phyloP scores from a whole-genome alignment of 1,140 invertebrate species.

The Charaxes varanes region DNA sequence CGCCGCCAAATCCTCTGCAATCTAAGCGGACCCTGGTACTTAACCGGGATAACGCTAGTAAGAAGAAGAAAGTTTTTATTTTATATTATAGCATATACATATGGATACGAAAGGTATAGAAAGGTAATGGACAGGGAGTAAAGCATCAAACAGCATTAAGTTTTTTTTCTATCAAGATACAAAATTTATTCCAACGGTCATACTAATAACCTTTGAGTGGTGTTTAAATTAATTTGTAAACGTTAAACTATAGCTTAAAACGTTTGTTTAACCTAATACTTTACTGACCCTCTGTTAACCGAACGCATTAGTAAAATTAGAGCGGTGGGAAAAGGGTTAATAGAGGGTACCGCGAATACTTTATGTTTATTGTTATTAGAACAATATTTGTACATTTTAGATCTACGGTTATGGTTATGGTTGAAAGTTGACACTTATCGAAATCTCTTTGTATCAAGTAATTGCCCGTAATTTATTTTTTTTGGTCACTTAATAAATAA shows the following conservation, averaged over 20 bases:
- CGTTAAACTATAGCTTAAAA: slow-evolving; percentile 48
- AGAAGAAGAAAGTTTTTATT: too few relatives aligned
- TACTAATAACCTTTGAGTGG: slow-evolving; percentile 7
- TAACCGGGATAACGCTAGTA: too few relatives aligned
- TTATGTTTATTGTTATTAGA: slow-evolving; percentile 73
- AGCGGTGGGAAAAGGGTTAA: slow-evolving; percentile 71
- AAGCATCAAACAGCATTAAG: too few relatives aligned
- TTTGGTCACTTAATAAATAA: neutral
- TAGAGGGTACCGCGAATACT: slow-evolving; percentile 39
- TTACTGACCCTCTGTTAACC: slow-evolving; percentile 47
- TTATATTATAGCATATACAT: too few relatives aligned
- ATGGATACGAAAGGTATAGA: too few relatives aligned
- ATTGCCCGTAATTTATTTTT: slow-evolving; percentile 8
- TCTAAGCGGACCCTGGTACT: too few relatives aligned
- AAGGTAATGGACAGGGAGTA: too few relatives aligned
- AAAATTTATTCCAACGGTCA: slow-evolving; percentile 3
- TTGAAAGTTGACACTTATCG: slow-evolving; percentile 21
- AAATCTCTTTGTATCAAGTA: slow-evolving; percentile 7
- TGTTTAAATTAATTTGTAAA: slow-evolving; percentile 55
- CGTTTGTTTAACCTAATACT: slow-evolving; percentile 53
- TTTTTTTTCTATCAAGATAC: too few relatives aligned
- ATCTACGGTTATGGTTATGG: slow-evolving; percentile 65
- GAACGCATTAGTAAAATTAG: slow-evolving; percentile 71
- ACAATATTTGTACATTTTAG: slow-evolving; percentile 66
- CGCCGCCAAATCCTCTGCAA: too few relatives aligned